Evolutionary conservation across 2,113 vertebrate species (phyloP).

Genomic region (Talpa occidentalis): DNA sequence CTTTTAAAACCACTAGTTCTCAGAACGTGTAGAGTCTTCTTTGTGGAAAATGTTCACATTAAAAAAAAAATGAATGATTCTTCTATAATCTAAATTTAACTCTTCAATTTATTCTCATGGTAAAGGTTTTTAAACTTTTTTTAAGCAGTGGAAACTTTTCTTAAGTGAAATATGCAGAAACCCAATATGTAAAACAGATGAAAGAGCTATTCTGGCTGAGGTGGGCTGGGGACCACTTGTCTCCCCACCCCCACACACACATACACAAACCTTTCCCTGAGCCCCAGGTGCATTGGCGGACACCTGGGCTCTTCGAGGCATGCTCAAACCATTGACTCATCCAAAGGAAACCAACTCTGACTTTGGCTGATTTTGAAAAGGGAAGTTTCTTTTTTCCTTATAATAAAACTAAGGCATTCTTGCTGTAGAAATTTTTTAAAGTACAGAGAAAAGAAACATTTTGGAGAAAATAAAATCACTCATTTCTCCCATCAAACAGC

Average conservation of each 20-base stretch:
- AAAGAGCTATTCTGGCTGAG: not conserved
- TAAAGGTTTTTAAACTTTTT: constrained; percentile 58
- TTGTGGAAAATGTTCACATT: constrained; percentile 46
- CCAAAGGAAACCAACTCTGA: not conserved
- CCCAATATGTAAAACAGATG: constrained; percentile 46
- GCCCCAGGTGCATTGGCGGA: accelerated
- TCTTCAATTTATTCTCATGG: constrained; percentile 34
- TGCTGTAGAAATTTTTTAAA: not conserved
- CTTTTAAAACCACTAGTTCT: not conserved
- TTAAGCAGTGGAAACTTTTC: constrained; percentile 60
- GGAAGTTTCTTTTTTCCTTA: constrained; percentile 36
- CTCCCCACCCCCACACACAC: not conserved
- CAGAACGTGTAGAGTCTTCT: constrained; percentile 24
- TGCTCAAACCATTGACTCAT: not conserved
- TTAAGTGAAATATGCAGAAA: constrained; percentile 51
- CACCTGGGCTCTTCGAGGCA: not conserved
- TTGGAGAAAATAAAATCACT: constrained; percentile 13
- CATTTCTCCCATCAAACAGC: not conserved
- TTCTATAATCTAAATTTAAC: constrained; percentile 54
- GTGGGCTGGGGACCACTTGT: not conserved
- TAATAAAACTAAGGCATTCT: constrained; percentile 18
- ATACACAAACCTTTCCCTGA: not conserved
- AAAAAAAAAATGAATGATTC: constrained; percentile 27
- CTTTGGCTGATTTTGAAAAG: constrained; percentile 56
- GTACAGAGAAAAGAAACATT: not conserved